Evolutionary conservation across 2,888 invertebrate species (phyloP).

Genomic region (Amaurobius ferox): DNA sequence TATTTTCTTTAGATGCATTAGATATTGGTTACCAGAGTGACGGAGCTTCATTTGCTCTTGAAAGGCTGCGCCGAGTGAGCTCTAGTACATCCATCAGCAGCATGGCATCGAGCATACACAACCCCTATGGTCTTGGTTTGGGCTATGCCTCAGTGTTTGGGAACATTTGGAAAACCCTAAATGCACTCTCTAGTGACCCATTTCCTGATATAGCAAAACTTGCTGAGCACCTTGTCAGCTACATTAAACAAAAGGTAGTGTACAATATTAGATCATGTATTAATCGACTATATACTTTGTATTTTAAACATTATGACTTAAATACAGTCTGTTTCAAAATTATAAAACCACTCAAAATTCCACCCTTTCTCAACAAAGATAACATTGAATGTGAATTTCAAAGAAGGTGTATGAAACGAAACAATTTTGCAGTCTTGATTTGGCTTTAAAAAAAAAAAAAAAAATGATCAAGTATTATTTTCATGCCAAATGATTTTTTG

Average conservation of each 20-base stretch:
- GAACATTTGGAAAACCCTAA: constrained; percentile 91
- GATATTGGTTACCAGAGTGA: constrained; percentile 25
- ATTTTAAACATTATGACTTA: too few relatives aligned
- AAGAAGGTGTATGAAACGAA: too few relatives aligned
- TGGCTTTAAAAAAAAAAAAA: too few relatives aligned
- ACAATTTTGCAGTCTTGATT: too few relatives aligned
- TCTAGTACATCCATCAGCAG: constrained; percentile 85
- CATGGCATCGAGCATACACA: constrained; percentile 73
- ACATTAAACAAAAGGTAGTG: constrained; percentile 85
- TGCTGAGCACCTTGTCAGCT: constrained; percentile 86
- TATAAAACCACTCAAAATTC: too few relatives aligned
- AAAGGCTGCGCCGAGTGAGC: constrained; percentile 82
- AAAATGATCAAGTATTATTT: too few relatives aligned
- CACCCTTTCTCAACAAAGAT: too few relatives aligned
- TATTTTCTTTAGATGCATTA: constrained; percentile 25
- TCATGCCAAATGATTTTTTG: too few relatives aligned
- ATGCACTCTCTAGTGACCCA: constrained; percentile 89
- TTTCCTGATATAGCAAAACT: constrained; percentile 88
- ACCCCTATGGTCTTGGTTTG: constrained; percentile 1
- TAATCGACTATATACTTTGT: too few relatives aligned
- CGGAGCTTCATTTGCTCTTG: constrained; percentile 16
- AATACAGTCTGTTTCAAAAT: too few relatives aligned
- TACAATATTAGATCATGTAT: neutral
- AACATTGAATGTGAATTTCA: too few relatives aligned
- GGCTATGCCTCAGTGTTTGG: constrained; percentile 82